phyloP scores from a whole-genome alignment of 2,888 invertebrate species.

The Actias luna region DNA sequence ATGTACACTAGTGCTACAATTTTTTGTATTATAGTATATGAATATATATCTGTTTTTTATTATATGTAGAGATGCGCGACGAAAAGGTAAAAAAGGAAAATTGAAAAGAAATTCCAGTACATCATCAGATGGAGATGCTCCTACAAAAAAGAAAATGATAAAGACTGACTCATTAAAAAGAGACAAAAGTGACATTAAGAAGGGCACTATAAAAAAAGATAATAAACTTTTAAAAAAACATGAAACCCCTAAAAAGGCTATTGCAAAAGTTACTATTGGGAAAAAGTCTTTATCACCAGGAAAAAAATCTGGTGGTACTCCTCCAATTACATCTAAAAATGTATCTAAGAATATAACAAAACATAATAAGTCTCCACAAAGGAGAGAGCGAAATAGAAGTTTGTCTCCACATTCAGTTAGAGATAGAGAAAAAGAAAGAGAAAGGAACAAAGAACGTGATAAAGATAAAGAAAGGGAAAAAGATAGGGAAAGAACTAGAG shows the following conservation, averaged over 20 bases:
- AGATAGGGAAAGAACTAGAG: constrained; percentile 75
- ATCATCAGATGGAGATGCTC: constrained; percentile 84
- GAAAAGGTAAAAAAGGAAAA: constrained; percentile 78
- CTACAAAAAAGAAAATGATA: constrained; percentile 77
- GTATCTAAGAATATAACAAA: constrained; percentile 61
- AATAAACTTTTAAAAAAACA: constrained; percentile 66
- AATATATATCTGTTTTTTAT: constrained; percentile 11
- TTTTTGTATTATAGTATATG: no score
- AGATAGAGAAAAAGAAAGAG: constrained; percentile 76
- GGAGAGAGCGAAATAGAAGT: constrained; percentile 71
- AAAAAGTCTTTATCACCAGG: constrained; percentile 77
- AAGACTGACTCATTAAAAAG: constrained; percentile 66
- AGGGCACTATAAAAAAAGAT: constrained; percentile 67
- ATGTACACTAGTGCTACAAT: no score
- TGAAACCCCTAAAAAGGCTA: constrained; percentile 57
- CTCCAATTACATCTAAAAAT: constrained; percentile 72
- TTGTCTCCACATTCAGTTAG: constrained; percentile 65
- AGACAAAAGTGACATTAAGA: constrained; percentile 73
- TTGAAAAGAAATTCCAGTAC: constrained; percentile 83
- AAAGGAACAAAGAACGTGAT: constrained; percentile 64
- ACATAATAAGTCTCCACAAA: constrained; percentile 72
- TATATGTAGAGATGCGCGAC: constrained; percentile 65
- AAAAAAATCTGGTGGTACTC: constrained; percentile 77
- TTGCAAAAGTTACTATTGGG: constrained; percentile 58
- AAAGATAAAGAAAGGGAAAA: constrained; percentile 74